phyloP scores from a whole-genome alignment of 2,797 vertebrate genomes.

The Emydoidea blandingii region DNA sequence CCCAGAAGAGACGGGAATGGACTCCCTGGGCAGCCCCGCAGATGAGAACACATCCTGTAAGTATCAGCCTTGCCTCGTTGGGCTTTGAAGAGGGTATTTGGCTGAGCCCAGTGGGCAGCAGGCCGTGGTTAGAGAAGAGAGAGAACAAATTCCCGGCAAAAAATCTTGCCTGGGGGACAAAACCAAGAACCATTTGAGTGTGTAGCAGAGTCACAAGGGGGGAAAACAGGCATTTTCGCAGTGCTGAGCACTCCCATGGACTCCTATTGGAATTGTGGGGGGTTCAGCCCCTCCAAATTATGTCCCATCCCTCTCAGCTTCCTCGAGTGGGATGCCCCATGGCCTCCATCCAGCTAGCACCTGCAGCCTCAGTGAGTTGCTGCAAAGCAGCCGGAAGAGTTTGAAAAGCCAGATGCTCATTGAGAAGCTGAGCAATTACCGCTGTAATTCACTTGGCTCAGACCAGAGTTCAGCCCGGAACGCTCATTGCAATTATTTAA shows the following conservation, averaged over 20 bases:
- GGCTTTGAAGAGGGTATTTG: background rate
- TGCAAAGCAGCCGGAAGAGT: background rate
- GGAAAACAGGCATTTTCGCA: background rate
- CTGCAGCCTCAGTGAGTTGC: background rate
- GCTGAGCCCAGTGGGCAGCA: accelerated
- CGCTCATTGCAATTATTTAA: background rate
- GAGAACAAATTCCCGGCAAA: background rate
- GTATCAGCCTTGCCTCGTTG: constrained; percentile 58
- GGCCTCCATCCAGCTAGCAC: background rate
- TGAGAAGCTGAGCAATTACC: background rate
- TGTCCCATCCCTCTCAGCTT: background rate
- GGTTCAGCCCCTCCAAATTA: background rate
- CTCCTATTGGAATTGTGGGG: background rate
- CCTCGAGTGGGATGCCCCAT: background rate
- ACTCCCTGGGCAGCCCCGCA: constrained; percentile 87
- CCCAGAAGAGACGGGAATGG: constrained; percentile 92
- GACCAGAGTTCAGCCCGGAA: background rate
- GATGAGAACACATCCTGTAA: constrained; percentile 87
- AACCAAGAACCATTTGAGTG: background rate
- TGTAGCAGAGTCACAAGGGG: background rate
- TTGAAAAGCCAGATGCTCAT: background rate
- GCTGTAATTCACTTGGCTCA: background rate
- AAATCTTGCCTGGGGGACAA: accelerated
- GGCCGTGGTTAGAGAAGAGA: background rate
- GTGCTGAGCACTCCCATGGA: background rate